Conservation (phyloP, 2,797 vertebrate genomes). For the Micropoecilia bifurca region DNA sequence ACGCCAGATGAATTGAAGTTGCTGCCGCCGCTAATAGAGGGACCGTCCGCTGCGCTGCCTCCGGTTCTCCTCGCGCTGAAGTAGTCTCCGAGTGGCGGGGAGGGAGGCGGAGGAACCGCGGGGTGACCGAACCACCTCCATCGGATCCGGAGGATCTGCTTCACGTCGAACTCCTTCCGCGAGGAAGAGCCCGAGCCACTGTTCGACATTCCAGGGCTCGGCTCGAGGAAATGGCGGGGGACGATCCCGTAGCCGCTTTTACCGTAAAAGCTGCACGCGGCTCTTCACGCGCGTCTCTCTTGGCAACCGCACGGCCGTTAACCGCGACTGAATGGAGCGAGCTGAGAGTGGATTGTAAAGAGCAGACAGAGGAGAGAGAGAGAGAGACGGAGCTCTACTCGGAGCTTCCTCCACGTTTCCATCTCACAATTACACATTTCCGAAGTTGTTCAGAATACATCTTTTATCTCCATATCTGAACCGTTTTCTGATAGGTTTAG, state of each 20-base stretch:
- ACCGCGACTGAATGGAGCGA: constrained; percentile 70
- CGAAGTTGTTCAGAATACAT: neutral
- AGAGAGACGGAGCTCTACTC: constrained; percentile 14
- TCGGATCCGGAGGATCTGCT: constrained; percentile 97
- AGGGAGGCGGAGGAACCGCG: constrained; percentile 86
- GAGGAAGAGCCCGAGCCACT: constrained; percentile 79
- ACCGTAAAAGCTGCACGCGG: constrained; percentile 41
- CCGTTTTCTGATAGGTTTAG: neutral
- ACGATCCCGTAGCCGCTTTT: constrained; percentile 60
- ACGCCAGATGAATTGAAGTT: constrained; percentile 47
- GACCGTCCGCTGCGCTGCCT: constrained; percentile 66
- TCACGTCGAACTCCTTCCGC: constrained; percentile 98
- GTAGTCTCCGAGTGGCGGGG: constrained; percentile 86
- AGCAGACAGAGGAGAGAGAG: constrained; percentile 2
- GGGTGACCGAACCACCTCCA: constrained; percentile 98
- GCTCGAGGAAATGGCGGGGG: constrained; percentile 68
- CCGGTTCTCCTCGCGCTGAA: constrained; percentile 81
- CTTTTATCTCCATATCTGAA: too few species aligned
- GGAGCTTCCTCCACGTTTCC: constrained; percentile 31
- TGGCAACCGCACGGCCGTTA: constrained; percentile 87
- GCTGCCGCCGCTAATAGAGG: constrained; percentile 68
- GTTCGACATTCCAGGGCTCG: constrained; percentile 90
- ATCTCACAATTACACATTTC: neutral
- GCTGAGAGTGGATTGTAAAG: constrained; percentile 36
- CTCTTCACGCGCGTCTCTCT: constrained; percentile 84